phyloP scores from a whole-genome alignment of 2,888 invertebrate species.

The Drosophila mimica region DNA sequence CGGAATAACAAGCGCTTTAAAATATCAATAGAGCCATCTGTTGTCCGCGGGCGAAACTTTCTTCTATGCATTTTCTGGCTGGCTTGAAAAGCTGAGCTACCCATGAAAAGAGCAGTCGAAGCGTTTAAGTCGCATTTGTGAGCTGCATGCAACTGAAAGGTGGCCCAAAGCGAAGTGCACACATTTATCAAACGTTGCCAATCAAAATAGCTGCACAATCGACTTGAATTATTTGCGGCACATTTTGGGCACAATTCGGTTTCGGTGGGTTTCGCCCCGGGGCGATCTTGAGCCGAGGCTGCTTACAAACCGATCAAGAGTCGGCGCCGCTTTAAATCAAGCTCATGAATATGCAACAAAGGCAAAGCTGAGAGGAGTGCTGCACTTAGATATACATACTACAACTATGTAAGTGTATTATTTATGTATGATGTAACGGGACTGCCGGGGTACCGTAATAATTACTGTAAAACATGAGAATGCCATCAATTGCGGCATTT shows the following conservation, averaged over 20 bases:
- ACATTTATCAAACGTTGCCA: slow-evolving; percentile 71
- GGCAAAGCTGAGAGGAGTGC: slow-evolving; percentile 15
- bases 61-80: not conserved
- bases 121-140: slow-evolving; percentile 28
- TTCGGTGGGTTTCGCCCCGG: slow-evolving; percentile 22
- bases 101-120: slow-evolving; percentile 3
- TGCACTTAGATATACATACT: slow-evolving; percentile 16
- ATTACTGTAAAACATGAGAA: slow-evolving; percentile 56
- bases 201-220: slow-evolving; percentile 67
- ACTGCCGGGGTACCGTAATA: slow-evolving; percentile 31
- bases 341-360: slow-evolving; percentile 54
- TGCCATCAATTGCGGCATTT: slow-evolving; percentile 62
- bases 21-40: not conserved
- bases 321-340: slow-evolving; percentile 48
- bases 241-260: slow-evolving; percentile 60
- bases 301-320: slow-evolving; percentile 22
- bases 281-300: slow-evolving; percentile 2
- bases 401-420: not conserved
- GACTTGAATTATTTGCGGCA: slow-evolving; percentile 66
- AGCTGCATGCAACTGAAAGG: slow-evolving; percentile 27
- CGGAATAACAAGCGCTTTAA: not conserved
- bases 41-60: not conserved
- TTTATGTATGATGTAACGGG: slow-evolving; percentile 46
- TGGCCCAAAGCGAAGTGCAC: slow-evolving; percentile 35
- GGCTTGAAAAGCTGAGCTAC: slow-evolving; percentile 1